Evolutionary conservation across 2,888 invertebrate species (phyloP).

Genomic region (Protodeltote pygarga): DNA sequence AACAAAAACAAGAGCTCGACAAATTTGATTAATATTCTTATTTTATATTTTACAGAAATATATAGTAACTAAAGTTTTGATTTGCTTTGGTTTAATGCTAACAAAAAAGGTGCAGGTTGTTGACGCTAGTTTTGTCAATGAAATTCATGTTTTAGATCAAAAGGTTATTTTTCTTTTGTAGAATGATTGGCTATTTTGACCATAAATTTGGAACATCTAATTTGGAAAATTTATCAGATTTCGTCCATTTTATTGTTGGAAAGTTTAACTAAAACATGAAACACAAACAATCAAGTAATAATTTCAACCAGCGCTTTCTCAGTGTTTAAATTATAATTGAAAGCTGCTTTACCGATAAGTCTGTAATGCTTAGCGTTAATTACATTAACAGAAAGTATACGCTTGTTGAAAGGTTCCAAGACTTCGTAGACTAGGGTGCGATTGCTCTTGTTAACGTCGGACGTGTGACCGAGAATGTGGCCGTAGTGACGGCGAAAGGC

Average conservation of each 20-base stretch:
- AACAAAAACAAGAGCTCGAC: slow-evolving; percentile 49
- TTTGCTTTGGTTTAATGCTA: slow-evolving; percentile 7
- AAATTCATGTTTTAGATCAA: not conserved
- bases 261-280: not conserved
- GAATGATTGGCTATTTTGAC: too few relatives aligned
- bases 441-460: not conserved
- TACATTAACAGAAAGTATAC: slow-evolving; percentile 28
- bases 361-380: slow-evolving; percentile 14
- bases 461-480: not conserved
- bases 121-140: slow-evolving; percentile 21
- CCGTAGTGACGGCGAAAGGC: not conserved
- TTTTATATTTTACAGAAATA: slow-evolving; percentile 14
- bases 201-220: too few relatives aligned
- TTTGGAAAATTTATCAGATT: too few relatives aligned
- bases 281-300: slow-evolving; percentile 7
- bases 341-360: slow-evolving; percentile 3
- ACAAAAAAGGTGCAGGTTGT: slow-evolving; percentile 16
- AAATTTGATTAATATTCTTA: slow-evolving; percentile 44
- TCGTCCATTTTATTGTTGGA: too few relatives aligned
- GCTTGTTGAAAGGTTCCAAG: slow-evolving; percentile 6
- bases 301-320: slow-evolving; percentile 4
- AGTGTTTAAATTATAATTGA: slow-evolving; percentile 4
- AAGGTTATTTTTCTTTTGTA: too few relatives aligned
- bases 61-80: not conserved
- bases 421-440: slow-evolving; percentile 7